Conservation (phyloP, 2,888 invertebrate species). For the Adelphocoris suturalis region DNA sequence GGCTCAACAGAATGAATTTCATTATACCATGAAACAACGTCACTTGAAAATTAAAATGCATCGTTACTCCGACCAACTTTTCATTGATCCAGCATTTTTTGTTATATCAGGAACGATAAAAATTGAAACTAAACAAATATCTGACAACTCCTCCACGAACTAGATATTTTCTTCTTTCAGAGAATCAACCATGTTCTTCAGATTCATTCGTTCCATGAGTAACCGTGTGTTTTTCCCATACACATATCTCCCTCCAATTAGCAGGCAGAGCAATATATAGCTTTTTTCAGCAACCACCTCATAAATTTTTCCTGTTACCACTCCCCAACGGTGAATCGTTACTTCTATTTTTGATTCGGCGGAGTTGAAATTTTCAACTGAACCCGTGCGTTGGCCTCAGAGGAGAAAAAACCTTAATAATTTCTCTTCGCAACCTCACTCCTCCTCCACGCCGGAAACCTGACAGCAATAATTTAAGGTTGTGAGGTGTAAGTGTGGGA, state of each 20-base stretch:
- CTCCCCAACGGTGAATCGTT: slow-evolving; percentile 46
- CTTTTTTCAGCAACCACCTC: neutral
- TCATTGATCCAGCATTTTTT: too few species aligned
- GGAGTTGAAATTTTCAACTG: slow-evolving; percentile 51
- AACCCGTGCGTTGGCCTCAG: neutral
- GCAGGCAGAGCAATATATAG: neutral
- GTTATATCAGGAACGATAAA: too few species aligned
- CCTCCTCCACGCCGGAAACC: slow-evolving; percentile 10
- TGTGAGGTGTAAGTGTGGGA: slow-evolving; percentile 65
- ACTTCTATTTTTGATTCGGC: slow-evolving; percentile 36
- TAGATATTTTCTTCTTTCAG: too few species aligned
- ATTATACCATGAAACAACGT: too few species aligned
- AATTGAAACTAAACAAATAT: too few species aligned
- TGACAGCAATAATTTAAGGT: slow-evolving; percentile 69
- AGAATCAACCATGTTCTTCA: too few species aligned
- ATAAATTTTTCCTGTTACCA: slow-evolving; percentile 12
- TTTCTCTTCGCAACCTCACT: slow-evolving; percentile 43
- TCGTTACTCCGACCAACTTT: too few species aligned
- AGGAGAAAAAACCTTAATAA: slow-evolving; percentile 61
- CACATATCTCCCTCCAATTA: slow-evolving; percentile 4
- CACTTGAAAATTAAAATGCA: too few species aligned
- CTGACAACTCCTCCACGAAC: too few species aligned
- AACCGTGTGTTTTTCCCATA: neutral
- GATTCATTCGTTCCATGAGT: too few species aligned
- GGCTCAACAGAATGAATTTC: too few species aligned